Evolutionary conservation across 2,113 vertebrate species (phyloP).

Genomic region (Elephantulus edwardii): DNA sequence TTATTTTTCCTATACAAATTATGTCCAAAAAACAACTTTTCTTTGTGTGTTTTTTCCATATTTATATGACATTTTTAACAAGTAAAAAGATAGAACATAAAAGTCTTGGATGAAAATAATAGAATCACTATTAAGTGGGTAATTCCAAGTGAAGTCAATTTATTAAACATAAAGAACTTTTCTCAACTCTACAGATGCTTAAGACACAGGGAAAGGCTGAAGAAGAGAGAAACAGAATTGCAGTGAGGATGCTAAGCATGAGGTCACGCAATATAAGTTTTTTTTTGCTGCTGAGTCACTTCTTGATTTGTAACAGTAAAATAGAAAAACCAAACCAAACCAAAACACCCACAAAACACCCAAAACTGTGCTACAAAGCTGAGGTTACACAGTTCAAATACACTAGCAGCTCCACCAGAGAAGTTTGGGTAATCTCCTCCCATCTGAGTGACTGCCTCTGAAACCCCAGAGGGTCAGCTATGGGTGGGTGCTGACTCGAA

Average conservation of each 20-base stretch:
- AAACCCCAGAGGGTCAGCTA: no score
- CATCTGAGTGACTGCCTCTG: no score
- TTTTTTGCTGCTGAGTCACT: background rate
- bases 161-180: conserved; percentile 30
- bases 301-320: no score
- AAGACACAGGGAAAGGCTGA: background rate
- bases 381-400: no score
- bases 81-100: background rate
- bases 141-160: background rate
- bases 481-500: no score
- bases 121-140: background rate
- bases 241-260: background rate
- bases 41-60: background rate
- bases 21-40: background rate
- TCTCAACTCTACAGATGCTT: background rate
- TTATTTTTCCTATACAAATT: background rate
- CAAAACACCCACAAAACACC: no score
- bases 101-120: background rate
- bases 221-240: background rate
- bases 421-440: no score
- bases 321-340: no score
- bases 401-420: no score
- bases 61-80: background rate
- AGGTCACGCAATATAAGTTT: background rate
- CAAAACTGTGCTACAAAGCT: no score